These are phyloP conservation scores for Mercenaria mercenaria DNA, from an alignment of 1,140 invertebrate genomes.

Conservation along the genomic window DNA sequence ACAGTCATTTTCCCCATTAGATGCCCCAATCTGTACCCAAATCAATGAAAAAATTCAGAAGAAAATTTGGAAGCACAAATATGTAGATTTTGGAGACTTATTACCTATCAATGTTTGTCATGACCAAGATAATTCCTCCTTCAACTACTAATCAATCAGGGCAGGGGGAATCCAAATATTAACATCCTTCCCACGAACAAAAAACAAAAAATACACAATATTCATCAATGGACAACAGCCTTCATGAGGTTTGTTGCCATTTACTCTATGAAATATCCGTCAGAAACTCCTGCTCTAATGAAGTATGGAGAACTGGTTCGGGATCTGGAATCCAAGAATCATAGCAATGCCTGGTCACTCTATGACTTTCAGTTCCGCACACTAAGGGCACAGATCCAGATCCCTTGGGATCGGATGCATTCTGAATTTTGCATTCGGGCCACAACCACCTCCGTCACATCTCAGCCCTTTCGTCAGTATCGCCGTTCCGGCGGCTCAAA, in stretches of 20 bases:
- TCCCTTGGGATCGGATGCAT: slow-evolving; percentile 17
- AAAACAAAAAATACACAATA: slow-evolving; percentile 2
- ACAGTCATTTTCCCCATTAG: no score
- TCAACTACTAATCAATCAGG: no score
- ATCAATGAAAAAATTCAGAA: no score
- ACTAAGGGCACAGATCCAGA: neutral
- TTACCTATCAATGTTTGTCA: no score
- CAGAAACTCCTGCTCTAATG: slow-evolving; percentile 12
- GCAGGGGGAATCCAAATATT: no score
- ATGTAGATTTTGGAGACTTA: no score
- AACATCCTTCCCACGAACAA: no score
- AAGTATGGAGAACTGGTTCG: slow-evolving; percentile 42
- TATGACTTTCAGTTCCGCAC: slow-evolving; percentile 21
- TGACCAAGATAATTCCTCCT: no score
- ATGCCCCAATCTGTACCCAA: no score
- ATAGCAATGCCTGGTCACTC: neutral
- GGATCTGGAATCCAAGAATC: neutral
- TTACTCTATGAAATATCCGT: neutral
- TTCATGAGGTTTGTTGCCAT: slow-evolving; percentile 31
- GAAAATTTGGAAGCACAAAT: no score
- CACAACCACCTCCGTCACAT: neutral
- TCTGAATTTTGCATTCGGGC: neutral
- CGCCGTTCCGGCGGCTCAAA: neutral
- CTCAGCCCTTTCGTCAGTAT: neutral
- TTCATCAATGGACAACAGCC: slow-evolving; percentile 36